Percentiles rank a stretch among this genome's conserved stretches.
Evolutionary conservation across 2,797 vertebrate species (phyloP).

Genomic region (Clamator glandarius): DNA sequence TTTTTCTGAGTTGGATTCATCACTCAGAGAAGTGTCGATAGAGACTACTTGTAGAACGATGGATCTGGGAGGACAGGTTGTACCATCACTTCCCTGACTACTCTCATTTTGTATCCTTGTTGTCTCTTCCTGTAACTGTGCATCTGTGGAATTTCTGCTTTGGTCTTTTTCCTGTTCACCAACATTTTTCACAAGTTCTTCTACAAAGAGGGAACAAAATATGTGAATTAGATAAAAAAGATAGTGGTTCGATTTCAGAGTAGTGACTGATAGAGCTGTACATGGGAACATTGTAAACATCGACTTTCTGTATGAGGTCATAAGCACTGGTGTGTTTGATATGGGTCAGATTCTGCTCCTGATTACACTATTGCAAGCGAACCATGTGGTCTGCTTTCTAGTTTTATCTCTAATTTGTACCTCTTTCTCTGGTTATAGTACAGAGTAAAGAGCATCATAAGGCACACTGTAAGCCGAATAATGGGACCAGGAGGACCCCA

Average conservation of each 20-base stretch:
- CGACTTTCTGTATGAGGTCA: background rate
- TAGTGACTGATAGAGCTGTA: background rate
- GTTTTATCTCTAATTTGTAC: background rate
- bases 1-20: constrained; percentile 33
- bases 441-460: background rate
- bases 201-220: constrained; percentile 70
- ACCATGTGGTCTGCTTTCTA: background rate
- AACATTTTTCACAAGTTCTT: constrained; percentile 59
- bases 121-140: constrained; percentile 49
- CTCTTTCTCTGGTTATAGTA: background rate
- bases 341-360: background rate
- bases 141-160: constrained; percentile 50
- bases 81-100: constrained; percentile 49
- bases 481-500: background rate
- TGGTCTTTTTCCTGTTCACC: constrained; percentile 52
- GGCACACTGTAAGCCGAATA: background rate
- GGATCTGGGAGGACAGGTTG: constrained; percentile 33
- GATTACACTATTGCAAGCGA: background rate
- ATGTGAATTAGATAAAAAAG: constrained; percentile 53
- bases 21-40: constrained; percentile 44
- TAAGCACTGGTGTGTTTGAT: background rate
- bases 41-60: constrained; percentile 47
- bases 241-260: constrained; percentile 22
- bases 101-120: constrained; percentile 49
- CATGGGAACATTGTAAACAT: background rate